Conservation (phyloP, 2,113 vertebrate species). For the Camelus bactrianus region DNA sequence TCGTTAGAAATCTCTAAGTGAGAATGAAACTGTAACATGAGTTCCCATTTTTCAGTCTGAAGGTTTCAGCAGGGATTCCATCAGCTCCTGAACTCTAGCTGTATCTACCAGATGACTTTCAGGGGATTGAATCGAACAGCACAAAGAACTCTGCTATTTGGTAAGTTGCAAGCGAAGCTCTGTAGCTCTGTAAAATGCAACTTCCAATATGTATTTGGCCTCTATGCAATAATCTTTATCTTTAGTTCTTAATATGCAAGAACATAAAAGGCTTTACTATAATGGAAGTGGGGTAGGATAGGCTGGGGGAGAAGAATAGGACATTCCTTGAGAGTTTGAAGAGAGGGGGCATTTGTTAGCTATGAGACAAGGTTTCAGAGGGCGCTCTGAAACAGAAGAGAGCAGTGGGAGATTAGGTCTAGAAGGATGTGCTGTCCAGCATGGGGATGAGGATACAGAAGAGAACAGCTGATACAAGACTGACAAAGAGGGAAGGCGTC, state of each 20-base stretch:
- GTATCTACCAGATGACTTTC: constrained; percentile 3
- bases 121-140: background rate
- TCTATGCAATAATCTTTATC: background rate
- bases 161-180: background rate
- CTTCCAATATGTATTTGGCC: background rate
- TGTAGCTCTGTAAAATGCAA: background rate
- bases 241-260: background rate
- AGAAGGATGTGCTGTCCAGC: background rate
- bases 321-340: background rate
- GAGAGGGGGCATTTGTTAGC: background rate
- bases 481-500: background rate
- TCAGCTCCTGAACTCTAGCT: background rate
- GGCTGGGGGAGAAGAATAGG: too few relatives aligned
- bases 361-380: background rate
- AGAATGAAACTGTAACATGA: background rate
- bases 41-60: constrained; percentile 31
- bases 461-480: background rate
- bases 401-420: background rate
- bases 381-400: background rate
- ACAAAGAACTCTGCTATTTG: background rate
- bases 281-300: background rate
- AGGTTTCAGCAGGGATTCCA: constrained; percentile 10
- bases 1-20: constrained; percentile 24
- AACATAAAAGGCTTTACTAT: background rate
- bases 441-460: background rate